A percentile compares a stretch with the other conserved stretches of the same genome.
These are phyloP conservation scores for Tachina grossa DNA, from an alignment of 2,888 invertebrate genomes.

Conservation along the genomic window DNA sequence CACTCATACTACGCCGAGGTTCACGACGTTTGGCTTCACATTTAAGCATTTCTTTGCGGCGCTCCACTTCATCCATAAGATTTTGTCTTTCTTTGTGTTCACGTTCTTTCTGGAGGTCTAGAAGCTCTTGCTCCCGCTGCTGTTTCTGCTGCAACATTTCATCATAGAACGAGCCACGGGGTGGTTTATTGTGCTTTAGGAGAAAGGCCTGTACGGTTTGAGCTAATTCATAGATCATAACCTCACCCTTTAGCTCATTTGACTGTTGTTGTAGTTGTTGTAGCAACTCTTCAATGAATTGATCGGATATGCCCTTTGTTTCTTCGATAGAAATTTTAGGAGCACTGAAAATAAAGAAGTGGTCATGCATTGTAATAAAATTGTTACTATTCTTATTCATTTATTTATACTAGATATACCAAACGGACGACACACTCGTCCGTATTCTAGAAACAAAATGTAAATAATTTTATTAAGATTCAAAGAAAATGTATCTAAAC, in stretches of 20 bases:
- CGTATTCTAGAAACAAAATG: no score
- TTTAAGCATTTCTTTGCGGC: slow-evolving; percentile 90
- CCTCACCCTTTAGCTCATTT: slow-evolving; percentile 87
- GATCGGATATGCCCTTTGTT: slow-evolving; percentile 90
- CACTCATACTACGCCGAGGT: slow-evolving; percentile 84
- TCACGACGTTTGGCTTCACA: slow-evolving; percentile 86
- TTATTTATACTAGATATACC: no score
- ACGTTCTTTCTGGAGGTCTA: slow-evolving; percentile 86
- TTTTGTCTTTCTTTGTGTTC: slow-evolving; percentile 88
- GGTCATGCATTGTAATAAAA: no score
- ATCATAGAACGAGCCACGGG: slow-evolving; percentile 92
- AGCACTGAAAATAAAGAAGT: slow-evolving; percentile 83
- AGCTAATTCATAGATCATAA: slow-evolving; percentile 93
- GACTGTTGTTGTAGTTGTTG: slow-evolving; percentile 86
- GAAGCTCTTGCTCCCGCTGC: slow-evolving; percentile 86
- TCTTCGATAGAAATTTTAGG: slow-evolving; percentile 89
- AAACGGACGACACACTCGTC: no score
- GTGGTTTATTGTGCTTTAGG: slow-evolving; percentile 91
- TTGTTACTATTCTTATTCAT: no score
- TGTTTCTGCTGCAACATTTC: slow-evolving; percentile 92
- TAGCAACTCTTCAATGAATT: slow-evolving; percentile 86
- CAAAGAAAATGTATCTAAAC: no score
- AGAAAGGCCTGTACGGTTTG: slow-evolving; percentile 91
- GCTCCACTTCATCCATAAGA: slow-evolving; percentile 89
- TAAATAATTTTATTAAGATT: no score